Conservation (phyloP, 2,113 vertebrate genomes). For the Atrichornis clamosus region DNA sequence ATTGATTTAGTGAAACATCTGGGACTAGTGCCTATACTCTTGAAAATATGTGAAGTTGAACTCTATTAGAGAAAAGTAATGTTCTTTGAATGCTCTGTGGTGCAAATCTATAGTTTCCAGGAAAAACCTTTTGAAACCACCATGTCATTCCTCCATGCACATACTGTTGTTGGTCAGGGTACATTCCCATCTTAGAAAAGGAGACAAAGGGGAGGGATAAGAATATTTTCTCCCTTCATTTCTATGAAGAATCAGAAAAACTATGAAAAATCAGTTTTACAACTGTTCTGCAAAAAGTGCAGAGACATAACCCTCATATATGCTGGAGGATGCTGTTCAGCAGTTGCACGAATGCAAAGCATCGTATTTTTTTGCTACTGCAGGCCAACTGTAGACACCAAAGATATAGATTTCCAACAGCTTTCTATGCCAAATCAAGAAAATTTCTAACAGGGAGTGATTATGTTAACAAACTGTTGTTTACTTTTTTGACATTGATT, state of each 20-base stretch:
- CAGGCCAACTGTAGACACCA: background rate
- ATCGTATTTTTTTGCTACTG: background rate
- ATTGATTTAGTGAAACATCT: background rate
- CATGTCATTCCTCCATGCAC: background rate
- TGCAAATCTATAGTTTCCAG: background rate
- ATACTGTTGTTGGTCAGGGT: background rate
- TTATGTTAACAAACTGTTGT: background rate
- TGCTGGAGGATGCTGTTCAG: background rate
- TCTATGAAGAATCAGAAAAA: background rate
- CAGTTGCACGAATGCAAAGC: background rate
- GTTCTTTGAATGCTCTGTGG: background rate
- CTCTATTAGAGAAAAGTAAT: background rate
- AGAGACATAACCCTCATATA: background rate
- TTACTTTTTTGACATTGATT: background rate
- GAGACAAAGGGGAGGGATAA: background rate
- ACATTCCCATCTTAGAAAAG: background rate
- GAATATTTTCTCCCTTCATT: background rate
- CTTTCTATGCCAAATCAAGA: background rate
- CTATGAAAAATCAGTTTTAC: background rate
- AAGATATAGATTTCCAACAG: background rate
- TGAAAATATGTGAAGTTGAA: background rate
- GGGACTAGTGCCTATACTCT: background rate
- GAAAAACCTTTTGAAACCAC: background rate
- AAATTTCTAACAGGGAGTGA: background rate
- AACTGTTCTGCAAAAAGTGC: background rate